These are phyloP conservation scores for Palloptera scutellata DNA, from an alignment of 2,888 invertebrate genomes.

Conservation along the genomic window DNA sequence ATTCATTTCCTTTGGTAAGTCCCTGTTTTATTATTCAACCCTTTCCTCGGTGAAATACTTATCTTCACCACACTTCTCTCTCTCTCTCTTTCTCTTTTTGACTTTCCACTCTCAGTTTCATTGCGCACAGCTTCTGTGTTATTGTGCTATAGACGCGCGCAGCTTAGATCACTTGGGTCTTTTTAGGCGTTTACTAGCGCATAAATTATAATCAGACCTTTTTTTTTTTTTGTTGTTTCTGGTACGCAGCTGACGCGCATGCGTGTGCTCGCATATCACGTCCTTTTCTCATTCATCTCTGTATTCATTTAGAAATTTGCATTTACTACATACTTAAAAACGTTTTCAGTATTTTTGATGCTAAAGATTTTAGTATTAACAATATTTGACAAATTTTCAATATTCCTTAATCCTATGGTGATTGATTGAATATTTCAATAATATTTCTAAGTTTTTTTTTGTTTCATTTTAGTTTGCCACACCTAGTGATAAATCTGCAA, in stretches of 20 bases:
- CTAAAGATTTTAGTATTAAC: neutral
- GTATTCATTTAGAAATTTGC: slow-evolving; percentile 32
- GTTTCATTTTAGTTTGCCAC: too few species aligned
- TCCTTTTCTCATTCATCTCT: slow-evolving; percentile 56
- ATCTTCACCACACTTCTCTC: too few species aligned
- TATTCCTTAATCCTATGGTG: slow-evolving; percentile 3
- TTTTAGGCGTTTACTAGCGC: slow-evolving; percentile 57
- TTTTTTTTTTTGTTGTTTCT: slow-evolving; percentile 30
- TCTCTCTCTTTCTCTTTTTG: too few species aligned
- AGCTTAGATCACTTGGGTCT: slow-evolving; percentile 13
- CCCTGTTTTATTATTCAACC: too few species aligned
- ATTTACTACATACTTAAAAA: too few species aligned
- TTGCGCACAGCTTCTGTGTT: slow-evolving; percentile 16
- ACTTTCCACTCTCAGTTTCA: neutral
- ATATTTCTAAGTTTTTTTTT: too few species aligned
- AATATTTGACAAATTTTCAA: slow-evolving; percentile 8
- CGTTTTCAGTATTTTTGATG: too few species aligned
- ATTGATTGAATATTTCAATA: slow-evolving; percentile 1
- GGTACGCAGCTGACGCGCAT: slow-evolving; percentile 43
- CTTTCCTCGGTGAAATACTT: too few species aligned
- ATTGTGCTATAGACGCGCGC: slow-evolving; percentile 4
- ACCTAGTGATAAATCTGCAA: too few species aligned
- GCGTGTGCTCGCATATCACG: slow-evolving; percentile 44
- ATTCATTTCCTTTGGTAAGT: too few species aligned
- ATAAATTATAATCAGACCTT: slow-evolving; percentile 57